phyloP scores from a whole-genome alignment of 2,797 vertebrate genomes.

The Lophotriccus pileatus region DNA sequence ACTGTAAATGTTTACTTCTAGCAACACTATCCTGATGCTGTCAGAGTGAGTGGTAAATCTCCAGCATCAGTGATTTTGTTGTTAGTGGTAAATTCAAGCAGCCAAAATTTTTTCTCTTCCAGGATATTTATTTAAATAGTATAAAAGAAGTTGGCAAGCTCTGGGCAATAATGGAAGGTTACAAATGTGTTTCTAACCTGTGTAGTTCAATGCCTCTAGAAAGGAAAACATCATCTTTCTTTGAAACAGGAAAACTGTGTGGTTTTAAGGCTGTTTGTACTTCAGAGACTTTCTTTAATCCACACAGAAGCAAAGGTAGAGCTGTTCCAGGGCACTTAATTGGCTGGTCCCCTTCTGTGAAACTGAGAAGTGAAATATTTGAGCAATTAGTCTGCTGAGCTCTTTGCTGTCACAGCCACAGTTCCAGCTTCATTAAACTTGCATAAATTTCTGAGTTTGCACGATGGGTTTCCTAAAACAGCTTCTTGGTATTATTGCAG shows the following conservation, averaged over 20 bases:
- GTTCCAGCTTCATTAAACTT: neutral
- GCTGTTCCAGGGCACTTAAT: neutral
- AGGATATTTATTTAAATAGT: neutral
- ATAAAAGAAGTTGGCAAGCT: neutral
- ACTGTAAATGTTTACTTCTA: slow-evolving; percentile 74
- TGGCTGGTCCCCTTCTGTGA: neutral
- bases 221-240: neutral
- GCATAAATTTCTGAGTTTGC: neutral
- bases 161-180: neutral
- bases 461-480: neutral
- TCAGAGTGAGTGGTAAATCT: slow-evolving; percentile 85
- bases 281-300: neutral
- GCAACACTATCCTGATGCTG: slow-evolving; percentile 91
- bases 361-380: neutral
- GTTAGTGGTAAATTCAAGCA: slow-evolving; percentile 77
- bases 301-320: neutral
- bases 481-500: neutral
- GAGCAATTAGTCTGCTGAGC: neutral
- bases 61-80: slow-evolving; percentile 98
- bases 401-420: neutral
- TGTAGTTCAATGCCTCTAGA: neutral
- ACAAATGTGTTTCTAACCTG: neutral
- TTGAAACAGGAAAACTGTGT: neutral
- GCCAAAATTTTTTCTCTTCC: slow-evolving; percentile 4
- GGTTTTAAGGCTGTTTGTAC: neutral